Percentiles rank a stretch among this genome's conserved stretches.
phyloP scores from a whole-genome alignment of 2,888 invertebrate species.

The Acleris emargana region DNA sequence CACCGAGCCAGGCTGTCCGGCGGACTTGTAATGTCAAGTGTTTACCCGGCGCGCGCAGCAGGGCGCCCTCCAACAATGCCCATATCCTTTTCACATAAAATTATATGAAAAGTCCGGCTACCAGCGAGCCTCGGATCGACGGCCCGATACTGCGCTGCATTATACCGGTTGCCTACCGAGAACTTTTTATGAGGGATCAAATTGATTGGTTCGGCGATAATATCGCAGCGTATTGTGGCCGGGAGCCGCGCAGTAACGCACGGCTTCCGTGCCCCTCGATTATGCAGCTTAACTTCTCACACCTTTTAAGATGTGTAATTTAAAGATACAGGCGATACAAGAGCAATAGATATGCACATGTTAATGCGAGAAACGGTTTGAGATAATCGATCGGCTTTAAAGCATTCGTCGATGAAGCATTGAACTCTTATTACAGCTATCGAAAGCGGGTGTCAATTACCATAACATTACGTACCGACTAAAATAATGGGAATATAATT shows the following conservation, averaged over 20 bases:
- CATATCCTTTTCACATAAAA: slow-evolving; percentile 84
- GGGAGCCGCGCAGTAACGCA: slow-evolving; percentile 45
- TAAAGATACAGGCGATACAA: slow-evolving; percentile 55
- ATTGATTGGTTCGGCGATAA: slow-evolving; percentile 82
- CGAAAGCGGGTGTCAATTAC: slow-evolving; percentile 29
- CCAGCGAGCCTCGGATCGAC: slow-evolving; percentile 74
- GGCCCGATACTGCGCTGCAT: slow-evolving; percentile 70
- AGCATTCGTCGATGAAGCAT: slow-evolving; percentile 31
- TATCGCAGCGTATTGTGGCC: slow-evolving; percentile 72
- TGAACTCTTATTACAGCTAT: slow-evolving; percentile 32
- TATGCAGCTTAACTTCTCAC: slow-evolving; percentile 66
- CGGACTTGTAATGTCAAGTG: slow-evolving; percentile 82
- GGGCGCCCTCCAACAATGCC: slow-evolving; percentile 79
- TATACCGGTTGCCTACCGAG: slow-evolving; percentile 75
- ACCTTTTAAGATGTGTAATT: slow-evolving; percentile 69
- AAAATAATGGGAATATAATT: slow-evolving; percentile 36
- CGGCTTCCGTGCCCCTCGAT: slow-evolving; percentile 58
- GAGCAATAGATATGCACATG: slow-evolving; percentile 65
- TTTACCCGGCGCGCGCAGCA: slow-evolving; percentile 76
- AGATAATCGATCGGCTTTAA: slow-evolving; percentile 31
- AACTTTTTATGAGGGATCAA: slow-evolving; percentile 83
- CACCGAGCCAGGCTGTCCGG: slow-evolving; percentile 50
- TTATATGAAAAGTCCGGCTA: slow-evolving; percentile 80
- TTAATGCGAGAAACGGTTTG: slow-evolving; percentile 47
- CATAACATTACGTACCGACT: slow-evolving; percentile 16